Base-by-base conservation (phyloP, 2,797 vertebrate species). In the Aythya fuligula region DNA sequence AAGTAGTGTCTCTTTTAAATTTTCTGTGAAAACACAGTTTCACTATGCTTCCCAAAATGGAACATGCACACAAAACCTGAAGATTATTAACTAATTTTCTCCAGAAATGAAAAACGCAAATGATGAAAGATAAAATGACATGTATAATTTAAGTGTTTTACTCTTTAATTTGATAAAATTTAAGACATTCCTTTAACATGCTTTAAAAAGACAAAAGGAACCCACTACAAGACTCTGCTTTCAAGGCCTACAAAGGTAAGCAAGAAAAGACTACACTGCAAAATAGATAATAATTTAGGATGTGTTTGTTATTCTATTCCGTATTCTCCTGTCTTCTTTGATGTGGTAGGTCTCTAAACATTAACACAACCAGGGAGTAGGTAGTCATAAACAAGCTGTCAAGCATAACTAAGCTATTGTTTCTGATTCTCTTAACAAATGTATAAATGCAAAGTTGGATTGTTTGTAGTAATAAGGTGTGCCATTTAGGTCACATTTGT, bases 361-460 rank as follows among this genome's bases (percentile, higher is more conserved):
- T 87, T 92, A 96, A 83, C 73, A 85, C 45, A 77, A 47, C 65
- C 58, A 71, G 62, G 76, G 83, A 95, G 73, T 66, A 96, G 79
- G 92, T 75, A 83, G 86, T 82, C 90, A 94, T 90, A 96, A 97
- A 95, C 87, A 95, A 93, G 81, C 85, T 96, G 94, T 87, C 93
- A 93, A 65, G 76, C 18, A 91, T 82, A 96, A 93, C 87, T 53
- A 75, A 87, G 89, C 69, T 91, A 94, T 85, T 96, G 54, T 92
- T 94, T 79, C 89, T 80, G 53, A 94, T 76, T 79, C 73, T 91
- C 88, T 88, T 89, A 96, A 94, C 94, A 95, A 91, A 96, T 76
- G 56, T 60, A 85, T 77, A 91, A 92, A 93, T 38, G 84, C 87
- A 85, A 94, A 87, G 27, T 66, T 83, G 90, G 62, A 94, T 95